Base-by-base conservation (phyloP, 1,140 invertebrate genomes). In the Heliconius eleuchia region DNA sequence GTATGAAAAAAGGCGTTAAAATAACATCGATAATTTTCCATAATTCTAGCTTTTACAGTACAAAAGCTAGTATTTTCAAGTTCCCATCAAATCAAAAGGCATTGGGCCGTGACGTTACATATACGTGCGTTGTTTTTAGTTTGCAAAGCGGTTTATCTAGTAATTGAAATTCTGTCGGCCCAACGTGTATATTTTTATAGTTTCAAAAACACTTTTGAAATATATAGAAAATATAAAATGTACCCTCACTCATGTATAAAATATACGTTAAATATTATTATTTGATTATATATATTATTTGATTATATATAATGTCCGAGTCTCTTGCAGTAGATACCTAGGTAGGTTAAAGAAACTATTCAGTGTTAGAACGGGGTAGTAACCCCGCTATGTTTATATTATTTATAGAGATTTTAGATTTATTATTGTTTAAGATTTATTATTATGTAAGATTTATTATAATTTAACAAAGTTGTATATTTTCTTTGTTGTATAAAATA, bases 91-190 rank as follows among this genome's bases (percentile, higher is more conserved):
- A 66, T 66, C 23, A 30, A 66, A 66, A 30, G 9, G 60, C 60
- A 16, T 30, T 27, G 60, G 9, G 6, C 60, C 60, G 60, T n/a
- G n/a, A 66, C 60, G 60, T 66, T 66, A 66, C 23, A 66, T 66
- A 30, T 66, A 66, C 60, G 16, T 66, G 23, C 3, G 13, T 3
- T 66, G 8, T 66, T 66, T 66, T 66, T 66, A 66, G 60, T 66
- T 66, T 66, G 9, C 23, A 66, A 66, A 66, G 60, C 60, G 60
- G 60, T 66, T 66, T 30, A 66, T 66, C 23, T 27, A 27, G 60
- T 30, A 66, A 66, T 66, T 27, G 23, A 66, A 66, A 66, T 66
- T 66, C 60, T 66, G 60, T 66, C 5, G 60, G 23, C 30, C 23
- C 16, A 30, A 66, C 60, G n/a, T 66, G 11, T 66, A 30, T 66